Evolutionary conservation across 2,797 vertebrate species (phyloP), one percentile per base, ranked within the genome.

Genomic region (Aphelocoma californica): DNA sequence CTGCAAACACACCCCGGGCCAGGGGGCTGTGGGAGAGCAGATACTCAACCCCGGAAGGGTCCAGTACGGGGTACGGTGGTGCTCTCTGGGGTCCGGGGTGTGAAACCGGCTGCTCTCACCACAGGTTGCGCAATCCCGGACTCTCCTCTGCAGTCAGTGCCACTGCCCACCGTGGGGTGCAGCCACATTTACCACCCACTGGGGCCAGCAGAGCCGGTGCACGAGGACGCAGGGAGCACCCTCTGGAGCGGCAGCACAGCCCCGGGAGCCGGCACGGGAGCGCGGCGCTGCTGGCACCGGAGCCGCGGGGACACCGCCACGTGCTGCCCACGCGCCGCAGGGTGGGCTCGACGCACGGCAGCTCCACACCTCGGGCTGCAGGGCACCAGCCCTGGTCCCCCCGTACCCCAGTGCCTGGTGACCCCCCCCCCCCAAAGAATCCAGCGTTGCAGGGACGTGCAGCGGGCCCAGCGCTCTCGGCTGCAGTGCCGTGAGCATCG

Each of bases 61-160:
- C 62, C 5, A 0, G 1, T 1, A 10, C 2, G 1, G n/a, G 24
- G 16, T 17, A 12, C 14, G 0, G 61, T 0, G 23, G 9, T 26
- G 45, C 10, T 56, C 45, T 36, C 31, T 1, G 1, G 7, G 21
- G 14, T 23, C 6, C 0, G 3, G 25, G n/a, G 1, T 1, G 0
- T 8, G 54, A 74, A 78, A 38, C 2, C 2, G 0, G 32, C 50
- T 12, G 32, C 24, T 71, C 50, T 32, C 32, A 7, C 21, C 24
- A 0, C 1, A 42, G 29, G 34, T 7, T 32, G 31, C 64, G 66
- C 7, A 0, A 6, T 23, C 12, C n/a, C 0, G 1, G 25, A 29
- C 40, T 56, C 12, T 65, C 25, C 26, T 45, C 71, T 2, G 2
- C 3, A 0, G 25, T 2, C 12, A 1, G 61, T 15, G 62, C 34